Percentiles rank a stretch among this genome's conserved stretches.
phyloP scores from a whole-genome alignment of 2,797 vertebrate genomes.

The Hydrolagus colliei region DNA sequence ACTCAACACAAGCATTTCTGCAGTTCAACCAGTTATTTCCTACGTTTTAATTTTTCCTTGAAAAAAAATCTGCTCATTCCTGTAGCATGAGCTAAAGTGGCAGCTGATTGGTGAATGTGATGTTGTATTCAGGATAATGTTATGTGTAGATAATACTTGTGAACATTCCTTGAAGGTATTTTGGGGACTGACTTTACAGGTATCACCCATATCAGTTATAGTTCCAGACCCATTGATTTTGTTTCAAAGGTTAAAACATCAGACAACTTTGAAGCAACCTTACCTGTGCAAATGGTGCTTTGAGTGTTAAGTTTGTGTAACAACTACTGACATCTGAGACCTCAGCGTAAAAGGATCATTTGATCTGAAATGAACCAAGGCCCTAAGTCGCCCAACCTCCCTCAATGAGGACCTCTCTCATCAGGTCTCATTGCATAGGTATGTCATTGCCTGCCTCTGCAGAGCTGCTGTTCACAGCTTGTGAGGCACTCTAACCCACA shows the following conservation, averaged over 20 bases:
- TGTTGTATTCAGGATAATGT: background rate
- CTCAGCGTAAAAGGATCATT: constrained; percentile 4
- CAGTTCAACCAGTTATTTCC: background rate
- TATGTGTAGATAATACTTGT: background rate
- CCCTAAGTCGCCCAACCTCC: background rate
- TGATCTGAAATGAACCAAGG: constrained; percentile 5
- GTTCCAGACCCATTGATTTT: background rate
- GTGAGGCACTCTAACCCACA: background rate
- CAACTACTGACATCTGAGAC: background rate
- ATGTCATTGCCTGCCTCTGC: background rate
- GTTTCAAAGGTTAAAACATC: background rate
- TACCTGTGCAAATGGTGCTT: background rate
- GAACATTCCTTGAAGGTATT: background rate
- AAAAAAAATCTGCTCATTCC: background rate
- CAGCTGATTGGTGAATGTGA: background rate
- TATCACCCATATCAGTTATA: too few species aligned
- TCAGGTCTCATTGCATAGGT: background rate
- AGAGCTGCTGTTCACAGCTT: background rate
- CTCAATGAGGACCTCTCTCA: background rate
- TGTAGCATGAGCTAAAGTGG: background rate
- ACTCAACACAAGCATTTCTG: background rate
- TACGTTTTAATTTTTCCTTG: background rate
- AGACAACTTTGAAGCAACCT: background rate
- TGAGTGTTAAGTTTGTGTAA: background rate
- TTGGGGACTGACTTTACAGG: background rate